Evolutionary conservation across 2,888 invertebrate genomes (phyloP), one percentile per base, ranked within the genome.

Genomic region (Andrena bicolor): DNA sequence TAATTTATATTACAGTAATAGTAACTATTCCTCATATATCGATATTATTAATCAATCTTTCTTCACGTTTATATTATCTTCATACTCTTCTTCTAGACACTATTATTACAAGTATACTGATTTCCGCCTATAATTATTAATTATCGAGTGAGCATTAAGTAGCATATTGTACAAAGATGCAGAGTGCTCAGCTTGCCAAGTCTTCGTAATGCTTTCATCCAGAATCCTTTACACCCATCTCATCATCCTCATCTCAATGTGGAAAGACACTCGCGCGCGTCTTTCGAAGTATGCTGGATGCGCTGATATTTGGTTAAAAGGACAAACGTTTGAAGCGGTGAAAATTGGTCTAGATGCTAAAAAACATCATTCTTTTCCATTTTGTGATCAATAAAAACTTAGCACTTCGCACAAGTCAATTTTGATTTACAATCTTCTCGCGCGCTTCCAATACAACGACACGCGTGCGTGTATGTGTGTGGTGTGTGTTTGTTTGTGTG

Each of bases 1-100:
- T 93, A 93, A 93, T 93, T 93, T 93, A 93, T 93, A 91, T 92
- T 93, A 92, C 92, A 92, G 90, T 92, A 92, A 91, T 92, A 91
- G 91, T 92, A 93, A 93, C 92, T 93, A 93, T 92, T 90, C 87
- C 90, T 90, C 84, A 85, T 86, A 85, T 86, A 86, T 91, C 89
- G 90, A 92, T 92, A 91, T 91, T 89, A 85, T 91, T 91, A 86
- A 75, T 88, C 86, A 91, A 91, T 92, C 88, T 90, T 90, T 88
- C 89, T 88, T 93, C 90, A 91, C 92, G 92, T 90, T 92, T 92
- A 93, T 92, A 92, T 92, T 92, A 93, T 90, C 84, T 90, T 89
- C 90, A 88, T 90, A 90, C 88, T 89, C 88, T 84, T 88, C 75
- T 80, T 82, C 88, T 90, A 89, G 70, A 86, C 79, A 85, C 90